phyloP scores from a whole-genome alignment of 2,888 invertebrate genomes.

The Euphydryas editha region DNA sequence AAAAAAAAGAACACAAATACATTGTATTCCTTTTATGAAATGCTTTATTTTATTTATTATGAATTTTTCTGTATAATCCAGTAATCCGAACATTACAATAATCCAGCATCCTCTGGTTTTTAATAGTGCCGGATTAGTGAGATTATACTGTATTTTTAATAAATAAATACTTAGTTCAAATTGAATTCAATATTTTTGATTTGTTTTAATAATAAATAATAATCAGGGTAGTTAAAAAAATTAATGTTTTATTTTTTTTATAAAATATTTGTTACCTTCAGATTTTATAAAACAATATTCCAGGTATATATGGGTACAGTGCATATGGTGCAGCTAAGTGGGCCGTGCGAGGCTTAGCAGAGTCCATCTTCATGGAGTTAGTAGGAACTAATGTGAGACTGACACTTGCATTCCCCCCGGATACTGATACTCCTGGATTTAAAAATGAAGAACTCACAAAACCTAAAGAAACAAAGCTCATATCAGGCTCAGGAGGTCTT shows the following conservation, averaged over 20 bases:
- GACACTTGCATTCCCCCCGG: constrained; percentile 95
- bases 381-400: constrained; percentile 91
- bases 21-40: too few relatives aligned
- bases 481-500: constrained; percentile 91
- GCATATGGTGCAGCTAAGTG: constrained; percentile 97
- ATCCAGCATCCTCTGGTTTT: too few relatives aligned
- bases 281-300: not conserved
- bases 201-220: too few relatives aligned
- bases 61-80: too few relatives aligned
- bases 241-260: not conserved
- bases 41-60: too few relatives aligned
- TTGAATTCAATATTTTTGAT: too few relatives aligned
- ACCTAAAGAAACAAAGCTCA: constrained; percentile 93
- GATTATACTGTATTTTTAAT: too few relatives aligned
- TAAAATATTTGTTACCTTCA: not conserved
- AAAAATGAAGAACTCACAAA: constrained; percentile 93
- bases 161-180: too few relatives aligned
- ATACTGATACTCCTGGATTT: constrained; percentile 99
- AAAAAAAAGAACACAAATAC: too few relatives aligned
- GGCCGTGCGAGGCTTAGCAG: constrained; percentile 97
- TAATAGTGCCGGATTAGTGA: too few relatives aligned
- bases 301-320: constrained; percentile 95
- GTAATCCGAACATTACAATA: too few relatives aligned
- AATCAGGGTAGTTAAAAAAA: too few relatives aligned
- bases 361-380: constrained; percentile 97